Evolutionary conservation across 2,797 vertebrate species (phyloP), one percentile per base, ranked within the genome.

Genomic region (Oreortyx pictus): DNA sequence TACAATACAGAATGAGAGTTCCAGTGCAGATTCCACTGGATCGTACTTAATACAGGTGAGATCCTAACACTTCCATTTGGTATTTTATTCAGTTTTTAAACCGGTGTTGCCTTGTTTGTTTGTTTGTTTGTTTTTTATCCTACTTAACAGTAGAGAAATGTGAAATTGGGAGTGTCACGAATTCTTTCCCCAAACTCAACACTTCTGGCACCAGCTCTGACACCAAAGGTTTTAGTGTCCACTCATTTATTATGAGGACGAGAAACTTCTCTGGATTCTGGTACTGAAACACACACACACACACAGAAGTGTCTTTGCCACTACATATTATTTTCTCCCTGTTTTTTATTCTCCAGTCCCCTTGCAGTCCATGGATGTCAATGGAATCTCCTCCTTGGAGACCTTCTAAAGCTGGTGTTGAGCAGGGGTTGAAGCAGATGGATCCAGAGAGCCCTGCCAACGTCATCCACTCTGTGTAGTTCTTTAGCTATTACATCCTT

Each of bases 1-100:
- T 96, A 99, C 99, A 0, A 97, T 98, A 89, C 99, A 99, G 97
- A 99, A 99, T 35, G 99, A 99, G 97, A 96, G 98, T 79, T 97
- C 98, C 94, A 97, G 90, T 39, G 94, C 97, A 29, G 99, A 99
- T 41, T 96, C 97, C 4, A 68, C 94, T 89, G 96, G 96, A 4
- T 97, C 97, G 25, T 97, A 96, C 82, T 71, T 98, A 49, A 25
- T 98, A 25, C 98, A 98, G 98, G 99, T 99, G 87, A 98, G 98
- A 61, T 56, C 35, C 81, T 85, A 68, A 77, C 43, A 60, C 29
- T 67, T 64, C 1, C 2, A 68, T 92, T 87, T 60, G 29, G 5
- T 67, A 62, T 33, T 90, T 86, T 60, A 35, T 29, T 79, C 8
- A 7, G 22, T 61, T 71, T 71, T 46, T 31, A 61, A 86, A 47